Conservation (phyloP, 2,113 vertebrate genomes). For the Casuarius casuarius region DNA sequence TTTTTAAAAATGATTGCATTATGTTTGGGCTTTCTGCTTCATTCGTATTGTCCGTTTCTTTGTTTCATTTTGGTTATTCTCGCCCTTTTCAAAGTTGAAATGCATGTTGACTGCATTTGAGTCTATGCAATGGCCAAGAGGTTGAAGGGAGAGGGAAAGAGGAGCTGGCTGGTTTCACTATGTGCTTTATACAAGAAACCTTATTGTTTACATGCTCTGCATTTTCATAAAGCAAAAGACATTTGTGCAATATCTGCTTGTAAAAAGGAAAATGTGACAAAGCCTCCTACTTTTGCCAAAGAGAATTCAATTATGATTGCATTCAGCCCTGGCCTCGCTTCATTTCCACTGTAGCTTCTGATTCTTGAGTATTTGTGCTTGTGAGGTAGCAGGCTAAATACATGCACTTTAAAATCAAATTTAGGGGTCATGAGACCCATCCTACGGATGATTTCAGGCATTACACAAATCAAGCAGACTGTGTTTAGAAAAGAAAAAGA, state of each 20-base stretch:
- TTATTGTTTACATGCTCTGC: background rate
- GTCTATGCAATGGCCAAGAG: background rate
- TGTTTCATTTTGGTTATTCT: background rate
- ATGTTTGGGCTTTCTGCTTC: background rate
- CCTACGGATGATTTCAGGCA: background rate
- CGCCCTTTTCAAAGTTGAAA: background rate
- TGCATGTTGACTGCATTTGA: background rate
- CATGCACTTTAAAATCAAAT: background rate
- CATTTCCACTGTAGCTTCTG: background rate
- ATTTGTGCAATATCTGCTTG: background rate
- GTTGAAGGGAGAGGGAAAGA: background rate
- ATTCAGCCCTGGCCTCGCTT: background rate
- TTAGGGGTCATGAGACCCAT: background rate
- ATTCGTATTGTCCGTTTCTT: background rate
- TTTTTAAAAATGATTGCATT: background rate
- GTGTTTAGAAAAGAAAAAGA: constrained; percentile 40
- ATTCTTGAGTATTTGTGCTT: background rate
- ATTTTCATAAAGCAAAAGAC: background rate
- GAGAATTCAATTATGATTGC: background rate
- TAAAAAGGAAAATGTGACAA: background rate
- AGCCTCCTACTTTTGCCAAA: background rate
- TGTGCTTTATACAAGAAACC: background rate
- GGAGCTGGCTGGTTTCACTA: background rate
- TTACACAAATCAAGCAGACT: background rate
- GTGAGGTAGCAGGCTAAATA: background rate